Evolutionary conservation across 2,797 vertebrate genomes (phyloP).

Genomic region (Chelonia mydas): DNA sequence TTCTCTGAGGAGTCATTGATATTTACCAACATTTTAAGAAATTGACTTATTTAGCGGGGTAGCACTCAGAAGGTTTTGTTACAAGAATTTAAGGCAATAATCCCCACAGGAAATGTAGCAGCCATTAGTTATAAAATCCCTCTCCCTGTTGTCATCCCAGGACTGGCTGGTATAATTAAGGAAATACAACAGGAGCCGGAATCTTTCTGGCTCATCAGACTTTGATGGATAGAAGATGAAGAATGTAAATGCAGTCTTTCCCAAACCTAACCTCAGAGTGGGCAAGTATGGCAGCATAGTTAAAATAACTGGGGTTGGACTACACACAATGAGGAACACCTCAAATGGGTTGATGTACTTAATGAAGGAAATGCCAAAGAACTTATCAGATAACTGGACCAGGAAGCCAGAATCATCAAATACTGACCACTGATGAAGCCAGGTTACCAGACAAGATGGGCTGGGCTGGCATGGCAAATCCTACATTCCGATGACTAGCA

Average conservation of each 20-base stretch:
- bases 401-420: neutral
- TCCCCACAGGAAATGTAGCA: neutral
- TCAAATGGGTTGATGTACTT: rapidly evolving
- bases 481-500: neutral
- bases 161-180: neutral
- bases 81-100: neutral
- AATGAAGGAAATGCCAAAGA: neutral
- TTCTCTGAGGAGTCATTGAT: neutral
- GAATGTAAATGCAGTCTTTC: neutral
- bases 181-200: neutral
- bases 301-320: neutral
- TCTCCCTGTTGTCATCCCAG: neutral
- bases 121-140: neutral
- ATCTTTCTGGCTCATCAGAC: neutral
- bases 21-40: neutral
- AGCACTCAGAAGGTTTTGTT: neutral
- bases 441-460: neutral
- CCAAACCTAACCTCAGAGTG: neutral
- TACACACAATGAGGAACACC: neutral
- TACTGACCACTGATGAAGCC: neutral
- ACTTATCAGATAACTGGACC: rapidly evolving
- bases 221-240: neutral
- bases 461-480: neutral
- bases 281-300: neutral
- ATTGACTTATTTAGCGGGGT: neutral